Evolutionary conservation across 2,113 vertebrate species (phyloP), one percentile per base, ranked within the genome.

Genomic region (Anthoscopus minutus): DNA sequence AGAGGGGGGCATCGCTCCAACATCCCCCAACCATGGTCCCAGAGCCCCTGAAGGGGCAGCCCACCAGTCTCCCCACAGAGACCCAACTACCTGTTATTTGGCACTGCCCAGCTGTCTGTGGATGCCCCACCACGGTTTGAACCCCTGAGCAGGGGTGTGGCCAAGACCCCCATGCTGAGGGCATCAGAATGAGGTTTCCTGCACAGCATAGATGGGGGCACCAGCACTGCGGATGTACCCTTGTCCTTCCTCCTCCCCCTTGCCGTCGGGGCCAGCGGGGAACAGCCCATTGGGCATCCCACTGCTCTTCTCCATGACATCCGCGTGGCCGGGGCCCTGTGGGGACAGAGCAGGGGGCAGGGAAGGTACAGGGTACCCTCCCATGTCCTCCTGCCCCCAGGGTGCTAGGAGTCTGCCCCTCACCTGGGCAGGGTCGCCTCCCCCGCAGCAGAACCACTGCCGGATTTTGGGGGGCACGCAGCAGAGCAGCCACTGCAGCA

Each of bases 401-500:
- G 30, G 19, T 40, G 13, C 21, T 2, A 7, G 17, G 40, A 18
- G 22, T 11, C 69, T 9, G 24, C 21, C 62, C 48, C 93, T 97
- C 90, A 98, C 99, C 98, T 98, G 97, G 16, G 37, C 58, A 13
- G 93, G 62, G 94, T 98, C 93, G 11, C 66, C 94, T 13, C 95
- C 98, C 48, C 98, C 81, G 5, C 98, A 99, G 97, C 98, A 98
- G 15, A 99, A 95, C 81, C 97, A 96, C 56, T 97, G 97, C 67
- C 70, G 98, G 96, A 98, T 98, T 74, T 93, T 97, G 42, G 94
- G 45, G 2, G 99, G 99, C 86, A 99, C 97, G 65, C 99, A 99
- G 96, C 98, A 98, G 4, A 99, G 97, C 90, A 99, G 96, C 15
- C 78, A 97, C 0, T 98, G 98, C 92, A 99, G 69, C 82, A 99